Evolutionary conservation across 2,113 vertebrate genomes (phyloP), one percentile per base, ranked within the genome.

Genomic region (Tetrao urogallus): DNA sequence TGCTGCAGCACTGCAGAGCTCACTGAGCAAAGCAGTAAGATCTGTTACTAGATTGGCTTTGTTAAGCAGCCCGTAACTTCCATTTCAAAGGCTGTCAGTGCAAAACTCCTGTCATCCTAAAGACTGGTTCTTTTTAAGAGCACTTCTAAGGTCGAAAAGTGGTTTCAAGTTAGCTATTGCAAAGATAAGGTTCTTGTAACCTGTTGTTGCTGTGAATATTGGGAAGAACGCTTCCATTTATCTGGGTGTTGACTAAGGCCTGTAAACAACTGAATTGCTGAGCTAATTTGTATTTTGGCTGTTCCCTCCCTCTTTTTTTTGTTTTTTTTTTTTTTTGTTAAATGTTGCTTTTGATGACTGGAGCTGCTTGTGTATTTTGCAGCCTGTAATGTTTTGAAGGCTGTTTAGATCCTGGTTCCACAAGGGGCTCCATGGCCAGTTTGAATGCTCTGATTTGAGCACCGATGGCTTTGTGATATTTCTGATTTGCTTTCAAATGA

Each of bases 291-390:
- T 77, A 72, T 94, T 91, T 90, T 91, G 88, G 91, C 93, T 90
- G 60, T 70, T 76, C 30, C 20, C 73, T 90, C 30, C 9, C 69
- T 89, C 84, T 79, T 75, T 61, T 85, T 92, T 30, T 36, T 38
- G 9, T 56, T 61, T 84, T 92, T 54, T 54, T 28, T 40, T 40
- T 20, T 47, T n/a, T 25, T 48, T 34, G 61, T 86, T 54, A 74
- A 92, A 76, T 86, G 77, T 86, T 92, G 60, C 82, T 86, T 86
- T 92, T 91, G 92, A 88, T 94, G 90, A 71, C 72, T 94, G 27
- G 76, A 67, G 52, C 61, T 92, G 83, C 80, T 58, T 94, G 74
- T 88, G 64, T 82, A 36, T 95, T 95, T 94, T 92, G 65, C 63
- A 91, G 87, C 40, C 60, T 89, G 71, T 83, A 56, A 88, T 93